Conservation (phyloP, 2,113 vertebrate species). For the Lates calcarifer region DNA sequence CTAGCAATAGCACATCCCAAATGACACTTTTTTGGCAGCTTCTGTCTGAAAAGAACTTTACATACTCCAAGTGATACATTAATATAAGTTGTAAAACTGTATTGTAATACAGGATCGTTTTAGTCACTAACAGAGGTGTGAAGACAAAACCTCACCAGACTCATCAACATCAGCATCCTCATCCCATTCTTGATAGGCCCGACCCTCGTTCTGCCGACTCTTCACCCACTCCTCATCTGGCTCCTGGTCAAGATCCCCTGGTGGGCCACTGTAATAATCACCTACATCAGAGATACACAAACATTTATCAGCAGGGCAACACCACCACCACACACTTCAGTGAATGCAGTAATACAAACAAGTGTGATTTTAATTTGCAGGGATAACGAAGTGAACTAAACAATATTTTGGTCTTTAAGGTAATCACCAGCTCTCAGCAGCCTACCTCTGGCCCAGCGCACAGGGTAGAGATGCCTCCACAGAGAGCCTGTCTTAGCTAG, state of each 20-base stretch:
- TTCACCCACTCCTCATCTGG: slow-evolving; percentile 94
- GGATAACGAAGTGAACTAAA: background rate
- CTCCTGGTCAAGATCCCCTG: slow-evolving; percentile 88
- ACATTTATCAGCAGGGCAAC: background rate
- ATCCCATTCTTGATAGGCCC: slow-evolving; percentile 95
- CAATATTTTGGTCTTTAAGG: background rate
- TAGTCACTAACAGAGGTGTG: background rate
- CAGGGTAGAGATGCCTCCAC: slow-evolving; percentile 97
- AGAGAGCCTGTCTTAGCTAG: slow-evolving; percentile 92
- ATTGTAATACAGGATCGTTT: background rate
- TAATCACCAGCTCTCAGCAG: background rate
- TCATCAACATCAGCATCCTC: slow-evolving; percentile 98
- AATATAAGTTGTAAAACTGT: background rate
- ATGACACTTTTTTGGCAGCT: background rate
- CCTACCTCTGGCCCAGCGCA: slow-evolving; percentile 95
- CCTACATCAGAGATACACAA: slow-evolving; percentile 77
- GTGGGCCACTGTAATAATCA: slow-evolving; percentile 91
- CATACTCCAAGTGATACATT: background rate
- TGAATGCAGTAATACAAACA: background rate
- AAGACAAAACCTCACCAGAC: slow-evolving; percentile 85
- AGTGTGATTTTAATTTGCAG: background rate
- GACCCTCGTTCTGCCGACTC: slow-evolving; percentile 90
- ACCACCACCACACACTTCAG: background rate
- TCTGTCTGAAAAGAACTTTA: background rate
- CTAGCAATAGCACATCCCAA: background rate